Evolutionary conservation across 92 coral and sea anemone genomes (phyloP).

Genomic region (Porites lobata): DNA sequence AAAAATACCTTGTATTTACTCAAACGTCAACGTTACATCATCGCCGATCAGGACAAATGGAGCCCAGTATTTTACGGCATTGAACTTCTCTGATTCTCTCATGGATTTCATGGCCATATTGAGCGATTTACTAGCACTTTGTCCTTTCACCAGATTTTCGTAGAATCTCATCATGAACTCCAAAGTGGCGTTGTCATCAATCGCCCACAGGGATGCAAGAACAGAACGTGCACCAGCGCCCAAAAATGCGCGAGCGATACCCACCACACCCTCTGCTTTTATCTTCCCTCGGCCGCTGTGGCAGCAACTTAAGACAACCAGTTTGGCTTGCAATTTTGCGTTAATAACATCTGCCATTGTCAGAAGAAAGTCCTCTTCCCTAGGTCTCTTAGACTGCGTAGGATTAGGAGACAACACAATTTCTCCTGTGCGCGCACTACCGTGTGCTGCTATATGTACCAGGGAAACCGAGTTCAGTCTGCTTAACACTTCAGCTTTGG

Average conservation of each 20-base stretch:
- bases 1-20: too few species aligned
- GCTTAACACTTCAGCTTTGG: slow-evolving; percentile 1
- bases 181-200: not conserved
- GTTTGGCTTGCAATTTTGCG: not conserved
- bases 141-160: not conserved
- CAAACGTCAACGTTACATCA: too few species aligned
- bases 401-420: not conserved
- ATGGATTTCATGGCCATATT: not conserved
- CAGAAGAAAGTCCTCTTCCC: too few species aligned
- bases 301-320: too few species aligned
- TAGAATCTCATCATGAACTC: not conserved
- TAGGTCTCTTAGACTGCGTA: not conserved
- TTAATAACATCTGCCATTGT: not conserved
- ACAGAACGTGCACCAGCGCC: too few species aligned
- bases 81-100: too few species aligned
- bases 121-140: not conserved
- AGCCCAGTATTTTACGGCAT: too few species aligned
- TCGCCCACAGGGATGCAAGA: not conserved
- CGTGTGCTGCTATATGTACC: not conserved
- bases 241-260: too few species aligned
- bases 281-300: too few species aligned
- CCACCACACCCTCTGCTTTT: too few species aligned
- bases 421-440: not conserved
- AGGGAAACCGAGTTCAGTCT: slow-evolving; percentile 1
- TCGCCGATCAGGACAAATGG: too few species aligned